Percentiles rank a stretch among this genome's conserved stretches.
Conservation (phyloP, 2,797 vertebrate species). For the Sphenopsis melanotis region DNA sequence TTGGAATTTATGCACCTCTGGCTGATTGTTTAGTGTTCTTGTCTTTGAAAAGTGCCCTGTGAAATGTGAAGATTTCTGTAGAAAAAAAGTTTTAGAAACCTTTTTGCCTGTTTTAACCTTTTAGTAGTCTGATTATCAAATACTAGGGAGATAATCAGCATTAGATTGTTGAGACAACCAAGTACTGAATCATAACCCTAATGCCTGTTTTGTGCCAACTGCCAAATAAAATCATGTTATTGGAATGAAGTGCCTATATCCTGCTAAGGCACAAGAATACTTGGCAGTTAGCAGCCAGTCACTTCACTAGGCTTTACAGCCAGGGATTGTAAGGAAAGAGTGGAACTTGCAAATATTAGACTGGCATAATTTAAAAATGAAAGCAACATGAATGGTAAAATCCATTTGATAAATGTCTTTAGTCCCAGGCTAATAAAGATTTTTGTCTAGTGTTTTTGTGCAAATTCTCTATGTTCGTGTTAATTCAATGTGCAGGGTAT, state of each 20-base stretch:
- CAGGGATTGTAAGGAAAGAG: not conserved
- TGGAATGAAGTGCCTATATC: not conserved
- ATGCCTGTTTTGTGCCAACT: not conserved
- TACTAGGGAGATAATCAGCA: not conserved
- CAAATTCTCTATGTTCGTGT: not conserved
- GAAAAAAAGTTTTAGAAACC: not conserved
- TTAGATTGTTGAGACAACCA: not conserved
- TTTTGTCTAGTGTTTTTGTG: not conserved
- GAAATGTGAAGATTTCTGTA: not conserved
- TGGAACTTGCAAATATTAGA: not conserved
- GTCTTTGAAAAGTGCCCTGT: not conserved
- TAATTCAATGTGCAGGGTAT: not conserved
- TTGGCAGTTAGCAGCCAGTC: not conserved
- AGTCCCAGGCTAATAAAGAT: not conserved
- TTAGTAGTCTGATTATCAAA: not conserved
- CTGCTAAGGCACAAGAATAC: not conserved
- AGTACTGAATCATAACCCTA: not conserved
- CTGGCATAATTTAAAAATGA: not conserved
- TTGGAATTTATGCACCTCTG: not conserved
- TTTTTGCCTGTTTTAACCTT: not conserved
- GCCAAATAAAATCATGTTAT: not conserved
- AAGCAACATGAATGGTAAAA: not conserved
- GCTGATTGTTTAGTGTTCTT: not conserved
- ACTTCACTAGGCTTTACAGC: not conserved
- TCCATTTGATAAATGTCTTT: not conserved